Conservation (phyloP, 2,797 vertebrate species). For the Sphenopsis melanotis region DNA sequence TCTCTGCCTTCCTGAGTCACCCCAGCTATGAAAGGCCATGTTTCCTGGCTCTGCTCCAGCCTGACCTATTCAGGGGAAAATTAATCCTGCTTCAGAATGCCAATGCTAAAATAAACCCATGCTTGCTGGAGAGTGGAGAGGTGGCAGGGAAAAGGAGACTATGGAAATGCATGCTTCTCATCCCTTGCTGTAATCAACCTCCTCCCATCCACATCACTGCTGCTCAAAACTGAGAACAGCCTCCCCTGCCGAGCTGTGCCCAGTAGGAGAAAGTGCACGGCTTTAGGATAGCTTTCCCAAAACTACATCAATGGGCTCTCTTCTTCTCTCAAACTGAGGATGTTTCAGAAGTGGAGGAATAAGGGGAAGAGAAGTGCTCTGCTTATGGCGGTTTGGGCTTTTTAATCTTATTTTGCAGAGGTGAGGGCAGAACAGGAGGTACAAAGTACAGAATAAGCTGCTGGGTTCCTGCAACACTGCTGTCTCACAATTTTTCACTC, state of each 20-base stretch:
- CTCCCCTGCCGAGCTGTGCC: neutral
- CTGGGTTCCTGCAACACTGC: neutral
- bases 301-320: neutral
- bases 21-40: slow-evolving; percentile 4
- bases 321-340: neutral
- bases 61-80: slow-evolving; percentile 62
- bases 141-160: neutral
- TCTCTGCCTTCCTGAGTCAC: slow-evolving; percentile 30
- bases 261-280: slow-evolving; percentile 35
- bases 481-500: neutral
- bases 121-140: neutral
- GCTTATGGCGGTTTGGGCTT: rapidly evolving
- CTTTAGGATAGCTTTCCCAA: neutral
- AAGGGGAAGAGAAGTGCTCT: neutral
- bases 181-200: neutral
- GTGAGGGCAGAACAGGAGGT: neutral
- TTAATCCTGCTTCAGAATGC: slow-evolving; percentile 56
- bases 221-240: neutral
- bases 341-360: neutral
- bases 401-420: neutral
- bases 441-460: neutral
- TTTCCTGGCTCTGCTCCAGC: slow-evolving; percentile 16
- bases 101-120: slow-evolving; percentile 63
- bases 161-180: neutral
- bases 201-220: neutral